Conservation (phyloP, 2,888 invertebrate species). For the Trachelus iudaicus region DNA sequence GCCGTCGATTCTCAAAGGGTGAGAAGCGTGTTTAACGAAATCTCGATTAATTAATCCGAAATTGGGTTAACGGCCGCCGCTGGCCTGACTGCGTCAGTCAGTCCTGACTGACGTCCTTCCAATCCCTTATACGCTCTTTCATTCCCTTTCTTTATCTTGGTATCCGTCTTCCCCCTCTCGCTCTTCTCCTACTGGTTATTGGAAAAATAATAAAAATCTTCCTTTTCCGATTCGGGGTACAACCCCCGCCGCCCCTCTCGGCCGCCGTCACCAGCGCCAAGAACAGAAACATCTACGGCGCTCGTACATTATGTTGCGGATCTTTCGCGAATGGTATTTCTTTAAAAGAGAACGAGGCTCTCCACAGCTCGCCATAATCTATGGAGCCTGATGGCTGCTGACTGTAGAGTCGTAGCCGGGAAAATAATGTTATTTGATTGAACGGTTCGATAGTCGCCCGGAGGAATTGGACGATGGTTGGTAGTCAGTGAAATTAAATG, state of each 20-base stretch:
- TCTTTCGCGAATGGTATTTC: constrained; percentile 28
- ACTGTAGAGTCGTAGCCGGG: constrained; percentile 15
- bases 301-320: constrained; percentile 41
- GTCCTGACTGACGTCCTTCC: background rate
- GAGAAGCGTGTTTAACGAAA: constrained; percentile 34
- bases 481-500: background rate
- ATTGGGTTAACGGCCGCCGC: constrained; percentile 40
- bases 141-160: background rate
- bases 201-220: constrained; percentile 49
- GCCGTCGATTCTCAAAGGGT: background rate
- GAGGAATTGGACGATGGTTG: constrained; percentile 17
- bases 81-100: constrained; percentile 4
- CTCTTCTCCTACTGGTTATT: constrained; percentile 26
- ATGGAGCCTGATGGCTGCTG: background rate
- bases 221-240: constrained; percentile 16
- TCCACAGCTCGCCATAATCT: background rate
- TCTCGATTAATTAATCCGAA: constrained; percentile 48
- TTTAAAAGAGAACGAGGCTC: background rate
- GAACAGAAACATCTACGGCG: background rate
- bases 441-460: constrained; percentile 34
- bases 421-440: constrained; percentile 46
- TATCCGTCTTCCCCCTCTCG: background rate
- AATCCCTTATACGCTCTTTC: background rate
- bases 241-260: background rate
- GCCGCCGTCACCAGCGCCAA: background rate